Base-by-base conservation (phyloP, 2,888 invertebrate genomes). In the Aproaerema taeniolella region DNA sequence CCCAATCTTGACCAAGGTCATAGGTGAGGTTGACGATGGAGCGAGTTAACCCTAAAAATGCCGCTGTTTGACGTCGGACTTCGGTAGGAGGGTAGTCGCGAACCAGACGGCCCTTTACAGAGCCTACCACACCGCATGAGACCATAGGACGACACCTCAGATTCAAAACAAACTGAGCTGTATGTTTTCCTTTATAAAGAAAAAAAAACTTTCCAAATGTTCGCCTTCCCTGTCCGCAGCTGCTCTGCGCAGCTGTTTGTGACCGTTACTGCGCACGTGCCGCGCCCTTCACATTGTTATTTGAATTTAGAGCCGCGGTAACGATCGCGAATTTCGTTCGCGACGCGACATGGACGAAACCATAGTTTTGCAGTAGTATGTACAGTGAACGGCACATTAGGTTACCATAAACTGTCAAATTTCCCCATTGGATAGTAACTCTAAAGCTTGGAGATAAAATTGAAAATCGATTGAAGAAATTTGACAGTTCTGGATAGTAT, bases 241-340 rank as follows among this genome's bases (percentile, higher is more conserved):
- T 79, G 81, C 49, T 37, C 11, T 41, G 57, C 80, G 81, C 81
- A 80, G 81, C 78, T 81, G 81, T 55, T 49, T 9, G 50, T 63
- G 68, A 78, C 81, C 78, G 81, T 81, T 78, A 77, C 75, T 3
- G 13, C 17, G 20, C 31, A n/a, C 31, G 53, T 47, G 47, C 49
- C 46, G 52, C 44, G 51, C 47, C 46, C 49, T 44, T 45, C 36
- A 43, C 20, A 35, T n/a, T 8, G 20, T 8, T 6, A 4, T 20
- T 20, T 20, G 20, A 6, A 20, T 20, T 20, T 6, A 6, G 4
- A 20, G 8, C 20, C 8, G 8, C 5, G 20, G 20, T 6, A 20
- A 20, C n/a, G n/a, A n/a, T n/a, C n/a, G n/a, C n/a, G n/a, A n/a
- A n/a, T n/a, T n/a, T n/a, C n/a, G n/a, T n/a, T n/a, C n/a, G n/a